Percentiles rank a stretch among this genome's conserved stretches.
Evolutionary conservation across 1,140 invertebrate species (phyloP).

Genomic region (Kradibia gibbosae): DNA sequence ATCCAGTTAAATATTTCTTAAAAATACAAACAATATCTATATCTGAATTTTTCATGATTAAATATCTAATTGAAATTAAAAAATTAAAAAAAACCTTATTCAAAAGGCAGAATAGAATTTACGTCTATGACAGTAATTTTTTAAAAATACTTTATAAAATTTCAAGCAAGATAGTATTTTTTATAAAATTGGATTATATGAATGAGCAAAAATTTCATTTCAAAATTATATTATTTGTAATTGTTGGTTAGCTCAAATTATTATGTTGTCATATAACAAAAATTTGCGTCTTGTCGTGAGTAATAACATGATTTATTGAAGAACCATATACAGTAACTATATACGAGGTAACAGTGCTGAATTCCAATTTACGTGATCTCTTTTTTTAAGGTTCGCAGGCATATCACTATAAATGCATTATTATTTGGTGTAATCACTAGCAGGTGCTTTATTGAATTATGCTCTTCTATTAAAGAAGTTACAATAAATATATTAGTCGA

Average conservation of each 20-base stretch:
- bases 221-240: slow-evolving; percentile 3
- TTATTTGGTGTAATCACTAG: neutral
- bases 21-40: too few relatives aligned
- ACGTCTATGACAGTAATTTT: too few relatives aligned
- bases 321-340: neutral
- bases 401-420: neutral
- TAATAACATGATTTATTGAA: neutral
- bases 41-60: too few relatives aligned
- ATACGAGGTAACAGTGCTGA: neutral
- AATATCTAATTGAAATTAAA: too few relatives aligned
- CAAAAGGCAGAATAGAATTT: too few relatives aligned
- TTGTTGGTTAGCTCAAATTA: neutral
- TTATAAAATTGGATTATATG: too few relatives aligned
- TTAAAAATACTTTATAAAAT: too few relatives aligned
- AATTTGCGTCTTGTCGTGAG: neutral
- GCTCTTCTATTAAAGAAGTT: neutral
- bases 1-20: too few relatives aligned
- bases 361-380: neutral
- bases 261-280: neutral
- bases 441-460: neutral
- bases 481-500: too few relatives aligned
- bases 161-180: too few relatives aligned
- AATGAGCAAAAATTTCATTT: too few relatives aligned
- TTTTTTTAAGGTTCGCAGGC: neutral
- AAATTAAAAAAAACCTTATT: too few relatives aligned